Evolutionary conservation across 2,113 vertebrate genomes (phyloP).

Genomic region (Heterochromis multidens): DNA sequence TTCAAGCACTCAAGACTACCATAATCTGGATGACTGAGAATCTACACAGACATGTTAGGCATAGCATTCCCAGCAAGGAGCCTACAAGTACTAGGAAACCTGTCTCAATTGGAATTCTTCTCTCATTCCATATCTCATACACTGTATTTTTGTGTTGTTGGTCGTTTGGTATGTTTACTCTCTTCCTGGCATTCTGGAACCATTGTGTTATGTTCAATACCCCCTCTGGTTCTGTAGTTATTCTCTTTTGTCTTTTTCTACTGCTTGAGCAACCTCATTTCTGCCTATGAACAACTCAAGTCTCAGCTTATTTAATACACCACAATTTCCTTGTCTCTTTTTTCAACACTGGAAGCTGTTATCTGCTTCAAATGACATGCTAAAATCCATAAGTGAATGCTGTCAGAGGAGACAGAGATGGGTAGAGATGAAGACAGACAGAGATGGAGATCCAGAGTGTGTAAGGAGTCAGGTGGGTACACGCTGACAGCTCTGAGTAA

Average conservation of each 20-base stretch:
- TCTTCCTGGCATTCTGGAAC: not conserved
- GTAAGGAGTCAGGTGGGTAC: slow-evolving; percentile 10
- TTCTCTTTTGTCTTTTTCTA: not conserved
- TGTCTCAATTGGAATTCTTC: no score
- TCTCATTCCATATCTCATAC: no score
- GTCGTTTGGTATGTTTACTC: not conserved
- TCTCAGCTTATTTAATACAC: not conserved
- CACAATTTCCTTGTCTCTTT: not conserved
- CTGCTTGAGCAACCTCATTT: not conserved
- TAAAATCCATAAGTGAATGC: not conserved
- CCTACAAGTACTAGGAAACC: no score
- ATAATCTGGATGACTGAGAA: no score
- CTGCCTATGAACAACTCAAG: not conserved
- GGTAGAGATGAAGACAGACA: not conserved
- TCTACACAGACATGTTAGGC: no score
- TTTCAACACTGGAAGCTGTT: not conserved
- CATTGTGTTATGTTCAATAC: not conserved
- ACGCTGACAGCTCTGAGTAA: slow-evolving; percentile 38
- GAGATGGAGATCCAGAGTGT: not conserved
- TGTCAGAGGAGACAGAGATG: not conserved
- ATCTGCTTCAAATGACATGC: not conserved
- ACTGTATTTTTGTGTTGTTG: no score
- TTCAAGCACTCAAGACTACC: no score
- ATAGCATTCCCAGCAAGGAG: no score
- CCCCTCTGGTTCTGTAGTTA: not conserved